Base-by-base conservation (phyloP, 2,888 invertebrate species). In the Ceraclea dissimilis region DNA sequence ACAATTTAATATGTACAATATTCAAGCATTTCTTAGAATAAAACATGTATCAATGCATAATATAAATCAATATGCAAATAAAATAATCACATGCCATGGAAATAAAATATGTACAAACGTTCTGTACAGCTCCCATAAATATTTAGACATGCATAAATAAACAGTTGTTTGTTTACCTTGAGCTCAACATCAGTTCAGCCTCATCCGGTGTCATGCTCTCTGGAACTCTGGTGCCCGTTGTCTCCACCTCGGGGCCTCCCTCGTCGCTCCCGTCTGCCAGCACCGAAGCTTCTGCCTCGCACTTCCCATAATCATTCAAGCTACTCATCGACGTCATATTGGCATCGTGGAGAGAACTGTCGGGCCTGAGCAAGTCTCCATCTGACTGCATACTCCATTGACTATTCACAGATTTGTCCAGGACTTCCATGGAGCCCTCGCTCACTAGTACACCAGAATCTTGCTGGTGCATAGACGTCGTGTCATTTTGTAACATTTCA, bases 131-230 rank as follows among this genome's bases (percentile, higher is more conserved):
- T 26, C 26, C 4, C 26, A 26, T 26, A 26, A 26, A 26, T 26
- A 26, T 26, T 26, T 26, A 26, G 26, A 26, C 26, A 6, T 26
- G 10, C 5, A 26, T 4, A 4, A 26, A 26, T 26, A 10, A 6
- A 10, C 10, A 26, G 13, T 13, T 13, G n/a, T 18, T 26, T 50
- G 49, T 49, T 77, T 71, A 90, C 91, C 89, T 88, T 66, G 87
- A 84, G 73, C 91, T 92, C 66, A 93, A 81, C 68, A 93, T 77
- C 74, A 88, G 85, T 71, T 92, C 90, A 13, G 91, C 92, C 72
- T 93, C 93, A 67, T 90, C 90, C 53, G 90, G 86, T 63, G 92
- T 92, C 91, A 88, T 88, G 69, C 71, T 80, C 73, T 70, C 80
- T 63, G 70, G 78, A 68, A 39, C 67, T 66, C 68, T 71, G 53